Evolutionary conservation across 37 sponge, comb jelly and placozoan genomes (phyloP).

Genomic region (Haliclona indistincta): DNA sequence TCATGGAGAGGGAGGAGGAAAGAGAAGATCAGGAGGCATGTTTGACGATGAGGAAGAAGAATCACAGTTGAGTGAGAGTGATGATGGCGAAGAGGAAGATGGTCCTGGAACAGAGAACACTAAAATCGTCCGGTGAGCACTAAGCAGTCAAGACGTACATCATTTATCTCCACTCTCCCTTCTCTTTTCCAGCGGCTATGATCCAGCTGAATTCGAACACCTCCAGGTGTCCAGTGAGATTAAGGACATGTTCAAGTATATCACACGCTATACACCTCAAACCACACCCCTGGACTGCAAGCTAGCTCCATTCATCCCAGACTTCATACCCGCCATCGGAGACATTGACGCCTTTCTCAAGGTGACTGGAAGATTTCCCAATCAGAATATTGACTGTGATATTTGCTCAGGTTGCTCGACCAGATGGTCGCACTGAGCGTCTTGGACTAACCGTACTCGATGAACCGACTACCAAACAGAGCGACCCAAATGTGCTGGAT

Average conservation of each 20-base stretch:
- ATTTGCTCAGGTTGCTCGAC: constrained; percentile 72
- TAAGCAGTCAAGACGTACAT: neutral
- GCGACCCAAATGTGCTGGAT: constrained; percentile 95
- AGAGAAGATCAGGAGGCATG: neutral
- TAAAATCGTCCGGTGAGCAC: constrained; percentile 25
- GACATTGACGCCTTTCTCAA: constrained; percentile 99
- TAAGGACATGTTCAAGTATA: constrained; percentile 93
- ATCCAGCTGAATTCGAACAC: constrained; percentile 91
- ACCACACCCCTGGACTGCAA: constrained; percentile 82
- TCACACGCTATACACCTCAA: constrained; percentile 82
- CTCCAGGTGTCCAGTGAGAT: constrained; percentile 82
- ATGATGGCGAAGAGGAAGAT: constrained; percentile 46
- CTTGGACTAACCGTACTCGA: constrained; percentile 85
- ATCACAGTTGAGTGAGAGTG: constrained; percentile 47
- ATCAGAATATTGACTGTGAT: neutral
- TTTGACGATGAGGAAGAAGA: constrained; percentile 38
- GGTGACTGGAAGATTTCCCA: constrained; percentile 24
- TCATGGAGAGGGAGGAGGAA: constrained; percentile 1
- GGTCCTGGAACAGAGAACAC: constrained; percentile 29
- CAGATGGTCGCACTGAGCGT: constrained; percentile 77
- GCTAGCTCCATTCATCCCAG: constrained; percentile 96
- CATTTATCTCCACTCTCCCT: constrained; percentile 7
- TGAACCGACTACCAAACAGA: constrained; percentile 94
- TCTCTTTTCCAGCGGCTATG: constrained; percentile 79
- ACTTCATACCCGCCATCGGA: constrained; percentile 97